A percentile compares a stretch with the other conserved stretches of the same genome.
phyloP scores from a whole-genome alignment of 2,888 invertebrate genomes.

The Melolontha melolontha region DNA sequence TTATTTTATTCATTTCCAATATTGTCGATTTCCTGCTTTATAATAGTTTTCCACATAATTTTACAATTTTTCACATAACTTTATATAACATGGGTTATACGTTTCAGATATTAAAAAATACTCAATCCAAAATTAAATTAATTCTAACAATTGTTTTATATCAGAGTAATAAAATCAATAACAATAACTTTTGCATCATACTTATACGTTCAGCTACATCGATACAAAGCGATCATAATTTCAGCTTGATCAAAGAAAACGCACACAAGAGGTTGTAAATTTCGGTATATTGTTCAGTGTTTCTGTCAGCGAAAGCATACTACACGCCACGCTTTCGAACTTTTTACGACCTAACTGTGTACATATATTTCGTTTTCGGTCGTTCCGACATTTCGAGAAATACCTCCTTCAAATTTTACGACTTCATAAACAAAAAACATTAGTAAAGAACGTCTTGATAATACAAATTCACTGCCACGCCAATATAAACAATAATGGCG shows the following conservation, averaged over 20 bases:
- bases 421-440: slow-evolving; percentile 27
- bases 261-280: slow-evolving; percentile 33
- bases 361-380: not conserved
- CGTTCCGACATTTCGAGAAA: slow-evolving; percentile 6
- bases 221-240: slow-evolving; percentile 32
- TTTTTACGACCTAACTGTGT: slow-evolving; percentile 28
- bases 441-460: slow-evolving; percentile 9
- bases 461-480: not conserved
- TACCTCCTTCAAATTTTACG: slow-evolving; percentile 21
- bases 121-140: no score
- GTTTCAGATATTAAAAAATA: no score
- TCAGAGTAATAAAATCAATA: no score
- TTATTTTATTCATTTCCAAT: no score
- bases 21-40: no score
- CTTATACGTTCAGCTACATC: slow-evolving; percentile 10
- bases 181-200: slow-evolving; percentile 9
- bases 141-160: no score
- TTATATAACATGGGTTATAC: no score
- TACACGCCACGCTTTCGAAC: slow-evolving; percentile 24
- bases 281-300: slow-evolving; percentile 31
- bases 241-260: slow-evolving; percentile 30
- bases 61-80: no score
- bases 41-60: no score
- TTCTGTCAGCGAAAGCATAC: slow-evolving; percentile 30
- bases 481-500: no score